Percentiles rank a stretch among this genome's conserved stretches.
phyloP scores from a whole-genome alignment of 2,113 vertebrate genomes.

The Sceloporus undulatus region DNA sequence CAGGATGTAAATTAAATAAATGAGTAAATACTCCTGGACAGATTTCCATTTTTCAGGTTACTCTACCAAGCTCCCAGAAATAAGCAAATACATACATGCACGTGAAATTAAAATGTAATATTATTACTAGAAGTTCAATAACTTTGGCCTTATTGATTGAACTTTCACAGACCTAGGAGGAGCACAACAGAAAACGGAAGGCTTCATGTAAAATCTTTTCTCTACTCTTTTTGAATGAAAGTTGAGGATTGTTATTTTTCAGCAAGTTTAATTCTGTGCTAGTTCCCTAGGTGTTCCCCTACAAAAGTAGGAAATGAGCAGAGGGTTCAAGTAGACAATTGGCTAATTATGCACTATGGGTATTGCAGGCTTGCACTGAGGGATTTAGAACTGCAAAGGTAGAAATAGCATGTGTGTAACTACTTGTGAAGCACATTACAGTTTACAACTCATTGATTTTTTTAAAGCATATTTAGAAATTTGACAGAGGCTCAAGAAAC shows the following conservation, averaged over 20 bases:
- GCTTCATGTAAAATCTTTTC: not conserved
- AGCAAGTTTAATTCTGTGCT: not conserved
- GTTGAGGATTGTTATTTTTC: not conserved
- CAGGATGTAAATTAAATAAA: too few species aligned
- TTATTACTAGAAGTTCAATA: too few species aligned
- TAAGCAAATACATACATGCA: too few species aligned
- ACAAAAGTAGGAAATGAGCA: not conserved
- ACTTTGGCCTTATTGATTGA: too few species aligned
- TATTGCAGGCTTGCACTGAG: not conserved
- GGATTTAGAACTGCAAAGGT: not conserved
- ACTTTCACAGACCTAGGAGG: too few species aligned
- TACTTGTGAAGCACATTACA: not conserved
- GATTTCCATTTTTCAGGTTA: too few species aligned
- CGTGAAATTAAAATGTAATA: too few species aligned
- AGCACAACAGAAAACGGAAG: too few species aligned
- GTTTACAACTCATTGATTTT: not conserved
- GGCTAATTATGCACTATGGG: not conserved
- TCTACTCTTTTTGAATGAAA: slow-evolving; percentile 1
- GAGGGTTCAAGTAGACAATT: too few species aligned
- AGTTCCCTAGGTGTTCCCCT: not conserved
- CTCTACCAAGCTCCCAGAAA: too few species aligned
- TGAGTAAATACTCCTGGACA: too few species aligned
- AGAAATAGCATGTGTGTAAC: not conserved
- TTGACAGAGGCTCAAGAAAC: not conserved
- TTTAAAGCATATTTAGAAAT: not conserved